A percentile compares a stretch with the other conserved stretches of the same genome.
These are phyloP conservation scores for Cantharis rufa DNA, from an alignment of 2,888 invertebrate genomes.

Conservation along the genomic window DNA sequence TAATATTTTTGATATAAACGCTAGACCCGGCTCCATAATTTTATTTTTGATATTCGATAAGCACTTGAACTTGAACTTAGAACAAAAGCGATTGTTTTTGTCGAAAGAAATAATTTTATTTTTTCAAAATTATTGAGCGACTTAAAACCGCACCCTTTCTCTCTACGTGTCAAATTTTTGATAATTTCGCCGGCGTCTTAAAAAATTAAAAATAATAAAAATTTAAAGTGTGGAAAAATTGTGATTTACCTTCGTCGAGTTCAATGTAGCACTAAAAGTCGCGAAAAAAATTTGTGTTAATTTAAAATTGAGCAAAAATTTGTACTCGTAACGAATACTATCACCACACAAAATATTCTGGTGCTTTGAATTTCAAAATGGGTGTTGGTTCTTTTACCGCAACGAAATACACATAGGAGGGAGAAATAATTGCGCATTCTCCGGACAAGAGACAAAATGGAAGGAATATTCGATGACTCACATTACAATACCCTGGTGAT, in stretches of 20 bases:
- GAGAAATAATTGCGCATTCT: slow-evolving; percentile 20
- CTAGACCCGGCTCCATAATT: not conserved
- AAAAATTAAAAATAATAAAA: not conserved
- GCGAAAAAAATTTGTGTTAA: not conserved
- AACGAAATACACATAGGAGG: slow-evolving; percentile 7
- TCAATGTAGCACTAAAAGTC: slow-evolving; percentile 8
- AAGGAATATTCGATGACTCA: not conserved
- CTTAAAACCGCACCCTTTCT: slow-evolving; percentile 19
- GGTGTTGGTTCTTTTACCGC: slow-evolving; percentile 22
- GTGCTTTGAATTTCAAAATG: slow-evolving; percentile 19
- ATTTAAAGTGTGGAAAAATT: not conserved
- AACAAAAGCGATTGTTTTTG: not conserved
- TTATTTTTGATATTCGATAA: not conserved
- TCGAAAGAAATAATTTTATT: not conserved
- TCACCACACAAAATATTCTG: slow-evolving; percentile 9
- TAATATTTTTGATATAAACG: not conserved
- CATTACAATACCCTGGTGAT: not conserved
- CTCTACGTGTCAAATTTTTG: slow-evolving; percentile 17
- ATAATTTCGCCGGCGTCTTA: not conserved
- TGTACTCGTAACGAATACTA: slow-evolving; percentile 6
- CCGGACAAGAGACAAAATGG: not conserved
- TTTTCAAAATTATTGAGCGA: not conserved
- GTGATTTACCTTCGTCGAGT: slow-evolving; percentile 11
- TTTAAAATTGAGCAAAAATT: not conserved
- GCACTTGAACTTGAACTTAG: not conserved